Evolutionary conservation across 2,888 invertebrate genomes (phyloP).

Genomic region (Ptycholaimellus sp.): DNA sequence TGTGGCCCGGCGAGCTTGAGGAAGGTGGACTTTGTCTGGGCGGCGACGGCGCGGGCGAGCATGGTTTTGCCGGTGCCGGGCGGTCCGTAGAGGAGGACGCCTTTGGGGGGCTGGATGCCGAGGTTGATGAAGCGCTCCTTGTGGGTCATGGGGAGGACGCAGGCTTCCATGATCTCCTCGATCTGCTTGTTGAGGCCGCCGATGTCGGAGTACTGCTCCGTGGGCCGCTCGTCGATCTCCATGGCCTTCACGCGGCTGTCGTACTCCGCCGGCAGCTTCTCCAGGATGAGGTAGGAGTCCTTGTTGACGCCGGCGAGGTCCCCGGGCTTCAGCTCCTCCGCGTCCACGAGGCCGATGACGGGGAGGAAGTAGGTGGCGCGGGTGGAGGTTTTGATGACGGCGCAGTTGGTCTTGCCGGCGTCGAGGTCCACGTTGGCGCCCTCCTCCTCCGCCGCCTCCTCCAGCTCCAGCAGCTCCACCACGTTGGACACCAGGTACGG

Average conservation of each 20-base stretch:
- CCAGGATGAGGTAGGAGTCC: slow-evolving; percentile 88
- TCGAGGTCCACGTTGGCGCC: slow-evolving; percentile 95
- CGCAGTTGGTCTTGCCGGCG: slow-evolving; percentile 96
- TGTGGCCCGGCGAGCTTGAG: slow-evolving; percentile 93
- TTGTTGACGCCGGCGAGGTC: slow-evolving; percentile 43
- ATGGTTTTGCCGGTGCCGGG: slow-evolving; percentile 60
- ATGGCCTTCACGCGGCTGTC: slow-evolving; percentile 26
- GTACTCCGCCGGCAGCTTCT: slow-evolving; percentile 39
- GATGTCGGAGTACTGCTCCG: slow-evolving; percentile 97
- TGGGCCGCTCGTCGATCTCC: slow-evolving; percentile 72
- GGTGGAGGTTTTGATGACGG: slow-evolving; percentile 96
- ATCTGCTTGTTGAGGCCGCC: slow-evolving; percentile 98
- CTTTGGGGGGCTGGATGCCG: slow-evolving; percentile 91
- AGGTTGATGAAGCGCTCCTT: slow-evolving; percentile 83
- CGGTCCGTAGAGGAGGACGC: slow-evolving; percentile 27
- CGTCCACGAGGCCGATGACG: slow-evolving; percentile 90
- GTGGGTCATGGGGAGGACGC: slow-evolving; percentile 96
- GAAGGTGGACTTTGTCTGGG: slow-evolving; percentile 97
- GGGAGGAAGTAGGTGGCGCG: slow-evolving; percentile 88
- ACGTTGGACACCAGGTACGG: slow-evolving; percentile 97
- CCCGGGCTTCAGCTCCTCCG: slow-evolving; percentile 86
- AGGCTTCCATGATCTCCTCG: slow-evolving; percentile 78
- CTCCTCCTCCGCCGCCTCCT: slow-evolving; percentile 75
- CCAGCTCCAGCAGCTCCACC: slow-evolving; percentile 84
- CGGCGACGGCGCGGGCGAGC: slow-evolving; percentile 87